Evolutionary conservation across 23 tunicate species (phyloP).

Genomic region (Clavelina lepadiformis): DNA sequence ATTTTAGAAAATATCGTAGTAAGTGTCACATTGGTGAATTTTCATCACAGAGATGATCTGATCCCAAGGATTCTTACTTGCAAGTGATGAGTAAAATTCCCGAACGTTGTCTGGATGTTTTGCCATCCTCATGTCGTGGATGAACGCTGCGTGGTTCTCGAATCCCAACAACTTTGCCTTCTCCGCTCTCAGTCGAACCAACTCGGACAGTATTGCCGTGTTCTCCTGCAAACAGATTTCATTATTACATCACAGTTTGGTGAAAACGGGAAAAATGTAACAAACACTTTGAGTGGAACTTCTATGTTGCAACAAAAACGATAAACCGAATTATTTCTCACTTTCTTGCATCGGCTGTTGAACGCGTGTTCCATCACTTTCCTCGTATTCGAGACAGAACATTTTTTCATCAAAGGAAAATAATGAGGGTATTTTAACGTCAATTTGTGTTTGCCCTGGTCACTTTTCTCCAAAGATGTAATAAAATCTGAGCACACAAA

Average conservation of each 20-base stretch:
- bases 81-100: conserved; percentile 31
- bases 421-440: conserved; percentile 85
- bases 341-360: conserved; percentile 79
- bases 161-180: conserved; percentile 54
- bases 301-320: no score
- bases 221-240: conserved; percentile 38
- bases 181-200: conserved; percentile 63
- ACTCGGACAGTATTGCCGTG: conserved; percentile 34
- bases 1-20: no score
- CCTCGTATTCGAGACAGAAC: conserved; percentile 57
- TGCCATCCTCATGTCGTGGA: conserved; percentile 96
- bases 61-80: no score
- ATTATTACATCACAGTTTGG: no score
- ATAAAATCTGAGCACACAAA: conserved; percentile 34
- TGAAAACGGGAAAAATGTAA: no score
- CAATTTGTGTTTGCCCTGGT: conserved; percentile 34
- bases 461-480: conserved; percentile 34
- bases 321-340: no score
- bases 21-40: no score
- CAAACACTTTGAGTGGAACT: no score
- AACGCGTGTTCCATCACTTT: conserved; percentile 75
- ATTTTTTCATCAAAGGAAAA: conserved; percentile 90
- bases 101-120: conserved; percentile 62
- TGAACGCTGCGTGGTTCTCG: conserved; percentile 71
- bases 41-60: no score